Evolutionary conservation across 2,888 invertebrate genomes (phyloP).

Genomic region (Entomobrya proxima): DNA sequence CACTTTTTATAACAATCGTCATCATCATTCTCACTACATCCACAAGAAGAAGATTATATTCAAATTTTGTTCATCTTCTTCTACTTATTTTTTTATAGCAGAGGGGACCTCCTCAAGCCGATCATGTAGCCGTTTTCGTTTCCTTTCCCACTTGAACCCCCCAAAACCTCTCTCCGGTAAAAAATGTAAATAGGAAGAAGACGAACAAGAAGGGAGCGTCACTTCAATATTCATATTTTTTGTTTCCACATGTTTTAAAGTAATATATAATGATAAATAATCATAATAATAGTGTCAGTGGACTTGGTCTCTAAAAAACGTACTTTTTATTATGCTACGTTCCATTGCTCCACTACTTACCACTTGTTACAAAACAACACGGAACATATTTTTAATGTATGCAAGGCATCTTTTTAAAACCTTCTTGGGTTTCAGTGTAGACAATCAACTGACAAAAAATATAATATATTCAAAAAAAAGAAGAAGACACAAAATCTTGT

Average conservation of each 20-base stretch:
- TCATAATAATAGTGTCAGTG: background rate
- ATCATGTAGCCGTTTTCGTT: constrained; percentile 16
- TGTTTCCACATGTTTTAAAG: background rate
- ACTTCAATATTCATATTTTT: background rate
- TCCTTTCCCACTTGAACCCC: background rate
- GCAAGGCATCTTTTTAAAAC: too few species aligned
- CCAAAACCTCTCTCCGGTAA: background rate
- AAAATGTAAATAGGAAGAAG: too few species aligned
- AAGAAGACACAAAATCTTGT: background rate
- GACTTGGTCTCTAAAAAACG: too few species aligned
- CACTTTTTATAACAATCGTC: background rate
- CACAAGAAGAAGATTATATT: constrained; percentile 8
- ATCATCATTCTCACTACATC: background rate
- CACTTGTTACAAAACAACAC: too few species aligned
- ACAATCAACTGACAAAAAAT: constrained; percentile 20
- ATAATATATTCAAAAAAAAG: background rate
- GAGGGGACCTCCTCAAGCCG: constrained; percentile 33
- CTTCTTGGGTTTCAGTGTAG: too few species aligned
- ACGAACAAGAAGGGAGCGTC: background rate
- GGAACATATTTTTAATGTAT: too few species aligned
- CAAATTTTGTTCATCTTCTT: too few species aligned
- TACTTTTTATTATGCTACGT: too few species aligned
- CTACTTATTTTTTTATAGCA: too few species aligned
- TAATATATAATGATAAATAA: too few species aligned
- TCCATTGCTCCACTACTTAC: too few species aligned